Evolutionary conservation across 1,140 invertebrate species (phyloP).

Genomic region (Dendroctonus valens): DNA sequence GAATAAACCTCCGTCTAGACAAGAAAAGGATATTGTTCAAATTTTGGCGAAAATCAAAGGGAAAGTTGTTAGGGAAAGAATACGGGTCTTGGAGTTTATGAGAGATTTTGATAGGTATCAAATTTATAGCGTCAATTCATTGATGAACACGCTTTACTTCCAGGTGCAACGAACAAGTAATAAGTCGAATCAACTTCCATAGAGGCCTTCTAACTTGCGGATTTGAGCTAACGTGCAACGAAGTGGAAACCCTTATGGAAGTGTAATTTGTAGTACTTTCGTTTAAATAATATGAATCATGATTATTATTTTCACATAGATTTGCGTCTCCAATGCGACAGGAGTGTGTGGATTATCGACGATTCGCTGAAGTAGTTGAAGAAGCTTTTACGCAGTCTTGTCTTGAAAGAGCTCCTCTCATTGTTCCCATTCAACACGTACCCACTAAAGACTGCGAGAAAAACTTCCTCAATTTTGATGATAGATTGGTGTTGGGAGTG

Average conservation of each 20-base stretch:
- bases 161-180: constrained; percentile 56
- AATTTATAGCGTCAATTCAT: background rate
- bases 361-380: constrained; percentile 63
- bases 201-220: constrained; percentile 60
- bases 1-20: constrained; percentile 37
- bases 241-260: constrained; percentile 62
- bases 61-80: constrained; percentile 64
- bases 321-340: constrained; percentile 58
- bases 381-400: constrained; percentile 62
- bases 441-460: constrained; percentile 58
- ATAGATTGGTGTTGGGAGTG: constrained; percentile 57
- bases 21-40: constrained; percentile 62
- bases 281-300: background rate
- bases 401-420: constrained; percentile 63
- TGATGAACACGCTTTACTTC: background rate
- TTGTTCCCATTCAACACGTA: constrained; percentile 62
- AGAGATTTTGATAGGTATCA: constrained; percentile 56
- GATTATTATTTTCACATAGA: constrained; percentile 48
- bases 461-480: constrained; percentile 69
- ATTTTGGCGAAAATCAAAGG: constrained; percentile 70
- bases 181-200: constrained; percentile 63
- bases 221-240: constrained; percentile 59
- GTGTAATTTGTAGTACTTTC: constrained; percentile 51
- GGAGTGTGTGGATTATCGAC: constrained; percentile 61
- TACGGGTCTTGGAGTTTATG: constrained; percentile 64